Base-by-base conservation (phyloP, 2,888 invertebrate species). In the Oligia latruncula region DNA sequence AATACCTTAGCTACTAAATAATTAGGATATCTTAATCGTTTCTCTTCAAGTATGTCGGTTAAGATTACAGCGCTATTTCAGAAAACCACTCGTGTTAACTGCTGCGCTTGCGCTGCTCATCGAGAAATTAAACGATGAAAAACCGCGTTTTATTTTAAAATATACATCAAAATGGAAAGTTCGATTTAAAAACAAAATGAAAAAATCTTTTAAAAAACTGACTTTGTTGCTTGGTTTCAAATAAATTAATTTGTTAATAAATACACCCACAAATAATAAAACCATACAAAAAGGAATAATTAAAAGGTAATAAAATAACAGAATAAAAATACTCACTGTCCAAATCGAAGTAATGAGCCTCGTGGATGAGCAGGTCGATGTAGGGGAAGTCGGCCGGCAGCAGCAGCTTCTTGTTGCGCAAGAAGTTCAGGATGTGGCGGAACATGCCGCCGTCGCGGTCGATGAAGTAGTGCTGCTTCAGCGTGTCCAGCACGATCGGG, bases 381-480 rank as follows among this genome's bases (percentile, higher is more conserved):
- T 99, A 98, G 52, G 98, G 97, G 95, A 99, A 99, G 94, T 98
- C 98, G 46, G 98, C 98, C 0, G 99, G 99, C 90, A 99, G 98
- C 84, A 99, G 97, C 76, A 99, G 97, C 90, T 98, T 98, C 82
- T 98, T 98, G 94, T 99, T 99, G 91, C 99, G 97, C 97, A 99
- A 98, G 95, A 99, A 99, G 97, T 99, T 99, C 85, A 99, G 97
- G 92, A 99, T 99, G 95, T 99, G 99, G 43, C 99, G 98, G 97
- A 99, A 99, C 98, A 99, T 99, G 88, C 98, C 98, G 5, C 99
- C 99, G 94, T 99, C 99, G 72, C 99, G 97, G 97, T 99, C 99
- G 91, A 99, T 99, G 97, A 99, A 99, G 95, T 99, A 99, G 94
- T 99, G 99, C 93, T 99, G 99, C 95, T 99, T 99, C 89, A 99